Conservation (phyloP, 2,113 vertebrate species). For the Chaetodon trifascialis region DNA sequence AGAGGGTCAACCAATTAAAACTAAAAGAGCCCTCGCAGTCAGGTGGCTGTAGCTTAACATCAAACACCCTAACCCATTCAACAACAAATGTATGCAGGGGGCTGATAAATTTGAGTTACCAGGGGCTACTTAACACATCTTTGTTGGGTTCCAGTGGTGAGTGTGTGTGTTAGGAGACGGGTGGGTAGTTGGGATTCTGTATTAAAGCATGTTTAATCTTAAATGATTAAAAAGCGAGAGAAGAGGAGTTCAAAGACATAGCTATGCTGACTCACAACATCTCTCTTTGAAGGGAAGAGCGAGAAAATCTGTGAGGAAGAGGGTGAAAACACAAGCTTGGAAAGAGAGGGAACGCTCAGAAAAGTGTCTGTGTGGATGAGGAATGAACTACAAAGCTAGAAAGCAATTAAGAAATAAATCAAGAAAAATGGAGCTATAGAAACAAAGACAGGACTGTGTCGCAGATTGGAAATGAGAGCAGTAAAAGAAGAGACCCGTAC, state of each 20-base stretch:
- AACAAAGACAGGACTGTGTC: not conserved
- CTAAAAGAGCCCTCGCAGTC: slow-evolving; percentile 56
- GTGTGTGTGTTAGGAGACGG: slow-evolving; percentile 30
- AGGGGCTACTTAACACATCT: slow-evolving; percentile 39
- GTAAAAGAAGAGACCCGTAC: slow-evolving; percentile 80
- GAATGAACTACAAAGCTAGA: slow-evolving; percentile 12
- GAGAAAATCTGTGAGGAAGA: slow-evolving; percentile 55
- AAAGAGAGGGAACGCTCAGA: not conserved
- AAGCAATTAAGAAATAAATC: not conserved
- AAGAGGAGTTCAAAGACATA: slow-evolving; percentile 71
- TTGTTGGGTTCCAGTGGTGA: slow-evolving; percentile 40
- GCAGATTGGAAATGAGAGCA: not conserved
- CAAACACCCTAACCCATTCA: slow-evolving; percentile 29
- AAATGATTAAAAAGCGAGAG: slow-evolving; percentile 71
- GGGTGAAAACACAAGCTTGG: slow-evolving; percentile 40
- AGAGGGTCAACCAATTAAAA: slow-evolving; percentile 84
- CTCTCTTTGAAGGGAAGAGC: slow-evolving; percentile 50
- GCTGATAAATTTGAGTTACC: slow-evolving; percentile 27
- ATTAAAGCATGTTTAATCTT: slow-evolving; percentile 72
- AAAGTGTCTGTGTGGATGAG: slow-evolving; percentile 16
- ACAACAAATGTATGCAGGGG: slow-evolving; percentile 30
- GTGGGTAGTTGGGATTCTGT: slow-evolving; percentile 47
- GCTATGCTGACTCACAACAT: slow-evolving; percentile 68
- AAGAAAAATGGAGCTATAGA: not conserved
- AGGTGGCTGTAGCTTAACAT: slow-evolving; percentile 45